Evolutionary conservation across 1,140 invertebrate species (phyloP), one percentile per base, ranked within the genome.

Genomic region (Bombus confusus): DNA sequence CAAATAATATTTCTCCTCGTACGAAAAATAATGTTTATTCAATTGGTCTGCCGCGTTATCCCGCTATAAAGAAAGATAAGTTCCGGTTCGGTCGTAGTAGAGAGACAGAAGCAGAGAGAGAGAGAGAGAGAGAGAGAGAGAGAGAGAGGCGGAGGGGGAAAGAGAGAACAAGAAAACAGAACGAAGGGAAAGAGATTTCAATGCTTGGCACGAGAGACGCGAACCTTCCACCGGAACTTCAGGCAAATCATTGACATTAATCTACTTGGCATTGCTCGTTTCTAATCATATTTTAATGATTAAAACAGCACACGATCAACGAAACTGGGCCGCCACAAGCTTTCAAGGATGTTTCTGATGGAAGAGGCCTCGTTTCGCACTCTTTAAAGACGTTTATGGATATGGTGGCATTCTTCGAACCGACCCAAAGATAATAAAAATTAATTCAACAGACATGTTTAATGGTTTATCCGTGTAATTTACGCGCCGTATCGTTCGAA

Each of bases 221-320:
- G 47, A 52, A 73, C 18, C 43, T 43, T 73, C 8, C 9, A 73
- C 28, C 39, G 52, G 69, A 82, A 47, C n/a, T 74, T 41, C 2
- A 2, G 15, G 8, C 52, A 13, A 82, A 75, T 75, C 59, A 39
- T 47, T 82, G 52, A 74, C 59, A 75, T 82, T 47, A 82, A 82
- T 74, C 57, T 74, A 41, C 39, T 73, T n/a, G 39, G 22, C n/a
- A 52, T 52, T 62, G 52, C 71, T 37, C 57, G 39, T 74, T 81
- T 47, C 57, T 47, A 75, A 75, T 75, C 41, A 18, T 47, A 75
- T 66, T 64, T 82, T 75, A 66, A 64, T 22, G 71, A 74, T 82
- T 74, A 43, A 64, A 64, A 25, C 34, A 64, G 39, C 8, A 34
- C 41, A 37, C 71, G 71, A 47, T 22, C 12, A 28, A 75, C 25